phyloP scores from a whole-genome alignment of 2,113 vertebrate genomes.

The Chamaetylas fuelleborni region DNA sequence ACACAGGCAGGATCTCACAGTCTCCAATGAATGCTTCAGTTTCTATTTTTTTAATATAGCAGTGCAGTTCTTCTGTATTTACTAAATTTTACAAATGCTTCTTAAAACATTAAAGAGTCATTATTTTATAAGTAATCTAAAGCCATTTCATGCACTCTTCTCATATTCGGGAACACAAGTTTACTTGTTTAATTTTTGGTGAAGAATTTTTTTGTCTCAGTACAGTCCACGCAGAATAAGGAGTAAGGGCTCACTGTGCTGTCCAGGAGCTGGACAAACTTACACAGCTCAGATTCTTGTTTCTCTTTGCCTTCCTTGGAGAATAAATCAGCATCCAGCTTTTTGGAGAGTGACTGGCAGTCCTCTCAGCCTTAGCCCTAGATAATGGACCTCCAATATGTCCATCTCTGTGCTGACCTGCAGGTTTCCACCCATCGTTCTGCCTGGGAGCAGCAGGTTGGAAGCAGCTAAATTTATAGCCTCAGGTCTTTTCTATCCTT shows the following conservation, averaged over 20 bases:
- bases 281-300: background rate
- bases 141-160: background rate
- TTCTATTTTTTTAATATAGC: background rate
- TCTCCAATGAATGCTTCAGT: background rate
- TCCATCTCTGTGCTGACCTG: background rate
- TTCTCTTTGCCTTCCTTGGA: background rate
- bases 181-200: background rate
- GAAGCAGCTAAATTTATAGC: background rate
- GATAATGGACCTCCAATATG: fast-evolving
- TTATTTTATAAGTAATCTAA: background rate
- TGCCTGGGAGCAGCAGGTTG: background rate
- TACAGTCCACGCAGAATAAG: background rate
- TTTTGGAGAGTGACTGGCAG: background rate
- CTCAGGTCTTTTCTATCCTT: background rate
- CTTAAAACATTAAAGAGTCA: background rate
- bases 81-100: background rate
- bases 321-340: background rate
- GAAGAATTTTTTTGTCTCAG: background rate
- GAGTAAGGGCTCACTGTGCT: fast-evolving
- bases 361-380: background rate
- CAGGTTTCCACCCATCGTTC: background rate
- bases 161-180: background rate
- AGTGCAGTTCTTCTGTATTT: background rate
- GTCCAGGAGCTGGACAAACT: background rate
- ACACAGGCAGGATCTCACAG: background rate